Conservation (phyloP, 1,140 invertebrate genomes). For the Paraescarpia echinospica region DNA sequence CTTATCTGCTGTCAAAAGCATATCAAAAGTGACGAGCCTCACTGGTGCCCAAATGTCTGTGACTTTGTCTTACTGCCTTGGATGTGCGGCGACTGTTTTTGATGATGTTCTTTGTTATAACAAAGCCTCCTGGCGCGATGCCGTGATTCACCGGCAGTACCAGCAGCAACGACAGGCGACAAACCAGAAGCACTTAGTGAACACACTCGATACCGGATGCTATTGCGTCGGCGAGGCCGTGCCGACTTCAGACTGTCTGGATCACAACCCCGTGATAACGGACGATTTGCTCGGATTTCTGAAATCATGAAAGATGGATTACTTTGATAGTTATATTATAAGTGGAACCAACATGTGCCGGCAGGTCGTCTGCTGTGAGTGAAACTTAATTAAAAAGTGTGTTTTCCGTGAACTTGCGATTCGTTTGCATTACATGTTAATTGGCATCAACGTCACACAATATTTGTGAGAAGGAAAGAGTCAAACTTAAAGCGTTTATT, state of each 20-base stretch:
- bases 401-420: background rate
- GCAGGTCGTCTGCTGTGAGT: background rate
- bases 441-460: no score
- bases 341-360: background rate
- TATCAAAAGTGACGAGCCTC: background rate
- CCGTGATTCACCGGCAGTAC: background rate
- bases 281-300: background rate
- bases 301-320: background rate
- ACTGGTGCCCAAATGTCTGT: background rate
- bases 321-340: background rate
- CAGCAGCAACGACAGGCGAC: background rate
- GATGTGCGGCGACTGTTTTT: background rate
- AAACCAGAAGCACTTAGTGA: background rate
- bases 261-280: background rate
- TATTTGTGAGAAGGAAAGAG: no score
- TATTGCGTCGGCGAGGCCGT: background rate
- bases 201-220: background rate
- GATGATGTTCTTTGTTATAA: background rate
- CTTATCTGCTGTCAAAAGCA: background rate
- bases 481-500: no score
- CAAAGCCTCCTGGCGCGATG: background rate
- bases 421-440: background rate
- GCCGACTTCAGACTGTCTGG: background rate
- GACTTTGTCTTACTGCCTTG: background rate
- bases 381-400: background rate